Conservation (phyloP, 1,140 invertebrate genomes). For the Sarcophaga peregrina region DNA sequence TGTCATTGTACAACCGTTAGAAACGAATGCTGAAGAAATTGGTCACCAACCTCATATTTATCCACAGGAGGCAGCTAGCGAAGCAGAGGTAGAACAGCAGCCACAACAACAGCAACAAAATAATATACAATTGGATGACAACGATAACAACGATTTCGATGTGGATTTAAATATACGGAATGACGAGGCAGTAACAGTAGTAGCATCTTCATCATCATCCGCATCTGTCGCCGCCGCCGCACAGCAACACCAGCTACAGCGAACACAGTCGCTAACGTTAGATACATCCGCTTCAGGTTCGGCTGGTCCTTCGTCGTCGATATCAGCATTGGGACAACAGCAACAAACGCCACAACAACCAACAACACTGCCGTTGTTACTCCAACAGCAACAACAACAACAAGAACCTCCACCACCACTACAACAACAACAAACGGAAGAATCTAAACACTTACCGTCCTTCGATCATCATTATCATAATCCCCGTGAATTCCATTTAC, state of each 20-base stretch:
- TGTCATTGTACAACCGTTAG: slow-evolving; percentile 44
- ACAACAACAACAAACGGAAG: slow-evolving; percentile 42
- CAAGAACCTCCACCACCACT: slow-evolving; percentile 33
- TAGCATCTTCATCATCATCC: slow-evolving; percentile 43
- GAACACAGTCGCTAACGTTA: slow-evolving; percentile 48
- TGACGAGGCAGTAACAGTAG: slow-evolving; percentile 48
- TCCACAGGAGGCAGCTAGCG: slow-evolving; percentile 17
- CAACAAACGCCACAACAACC: slow-evolving; percentile 42
- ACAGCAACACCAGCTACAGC: slow-evolving; percentile 39
- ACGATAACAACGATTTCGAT: slow-evolving; percentile 31
- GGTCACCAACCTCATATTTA: neutral
- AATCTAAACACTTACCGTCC: slow-evolving; percentile 44
- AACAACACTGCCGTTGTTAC: slow-evolving; percentile 46
- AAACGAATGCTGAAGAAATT: neutral
- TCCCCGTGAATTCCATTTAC: slow-evolving; percentile 25
- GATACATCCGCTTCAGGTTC: slow-evolving; percentile 34
- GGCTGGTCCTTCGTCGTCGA: slow-evolving; percentile 34
- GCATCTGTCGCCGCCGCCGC: no score
- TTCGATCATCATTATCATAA: slow-evolving; percentile 45
- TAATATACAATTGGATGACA: slow-evolving; percentile 30
- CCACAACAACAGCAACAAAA: neutral
- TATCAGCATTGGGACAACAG: neutral
- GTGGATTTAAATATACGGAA: slow-evolving; percentile 30
- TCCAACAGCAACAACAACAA: slow-evolving; percentile 40
- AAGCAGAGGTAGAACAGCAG: neutral